phyloP scores from a whole-genome alignment of 2,113 vertebrate species.

The Callocephalon fimbriatum region DNA sequence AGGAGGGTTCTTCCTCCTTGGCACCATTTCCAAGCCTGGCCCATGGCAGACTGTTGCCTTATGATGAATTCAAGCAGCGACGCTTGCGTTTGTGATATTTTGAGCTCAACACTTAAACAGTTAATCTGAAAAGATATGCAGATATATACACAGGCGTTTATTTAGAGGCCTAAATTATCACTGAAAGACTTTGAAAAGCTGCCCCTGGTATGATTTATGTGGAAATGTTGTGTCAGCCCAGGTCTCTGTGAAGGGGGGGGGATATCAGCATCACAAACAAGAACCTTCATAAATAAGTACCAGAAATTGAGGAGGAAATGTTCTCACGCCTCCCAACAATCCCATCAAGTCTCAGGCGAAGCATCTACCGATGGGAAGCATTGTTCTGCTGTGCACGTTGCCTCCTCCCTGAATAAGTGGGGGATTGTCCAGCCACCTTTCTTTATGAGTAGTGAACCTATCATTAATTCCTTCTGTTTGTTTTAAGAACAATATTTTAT shows the following conservation, averaged over 20 bases:
- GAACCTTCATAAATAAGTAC: slow-evolving; percentile 12
- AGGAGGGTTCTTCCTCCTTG: background rate
- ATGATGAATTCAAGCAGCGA: background rate
- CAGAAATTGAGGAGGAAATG: slow-evolving; percentile 23
- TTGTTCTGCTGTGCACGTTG: background rate
- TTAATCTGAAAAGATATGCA: background rate
- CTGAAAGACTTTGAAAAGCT: background rate
- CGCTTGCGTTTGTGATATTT: background rate
- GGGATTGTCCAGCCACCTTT: slow-evolving; percentile 23
- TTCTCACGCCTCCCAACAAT: slow-evolving; percentile 32
- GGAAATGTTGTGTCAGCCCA: background rate
- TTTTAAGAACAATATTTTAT: slow-evolving; percentile 33
- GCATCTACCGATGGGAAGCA: background rate
- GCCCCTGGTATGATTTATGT: background rate
- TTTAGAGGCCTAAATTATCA: background rate
- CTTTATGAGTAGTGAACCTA: slow-evolving; percentile 50
- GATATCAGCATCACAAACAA: background rate
- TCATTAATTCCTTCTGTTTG: slow-evolving; percentile 27
- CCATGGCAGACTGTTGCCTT: background rate
- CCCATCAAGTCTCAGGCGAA: background rate
- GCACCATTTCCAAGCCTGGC: background rate
- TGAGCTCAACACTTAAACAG: background rate
- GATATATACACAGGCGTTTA: background rate
- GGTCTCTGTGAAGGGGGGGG: background rate
- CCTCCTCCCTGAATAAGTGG: background rate